Evolutionary conservation across 2,797 vertebrate genomes (phyloP).

Genomic region (Pithecia hirsuta): DNA sequence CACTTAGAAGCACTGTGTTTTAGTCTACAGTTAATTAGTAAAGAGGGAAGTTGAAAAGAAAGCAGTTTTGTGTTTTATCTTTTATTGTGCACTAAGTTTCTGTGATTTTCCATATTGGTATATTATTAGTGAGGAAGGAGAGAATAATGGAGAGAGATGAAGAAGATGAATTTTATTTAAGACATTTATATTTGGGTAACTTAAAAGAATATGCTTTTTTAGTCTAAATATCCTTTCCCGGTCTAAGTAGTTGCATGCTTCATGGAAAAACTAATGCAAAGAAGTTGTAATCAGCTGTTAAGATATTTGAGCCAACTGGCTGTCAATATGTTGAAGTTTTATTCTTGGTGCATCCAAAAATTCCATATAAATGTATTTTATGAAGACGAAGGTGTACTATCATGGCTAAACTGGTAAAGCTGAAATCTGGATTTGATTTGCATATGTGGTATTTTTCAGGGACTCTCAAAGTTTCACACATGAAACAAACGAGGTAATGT

Average conservation of each 20-base stretch:
- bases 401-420: not conserved
- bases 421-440: constrained; percentile 45
- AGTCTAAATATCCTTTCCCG: not conserved
- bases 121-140: constrained; percentile 23
- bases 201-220: not conserved
- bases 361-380: not conserved
- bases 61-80: constrained; percentile 48
- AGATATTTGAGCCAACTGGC: not conserved
- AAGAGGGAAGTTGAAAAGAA: constrained; percentile 1
- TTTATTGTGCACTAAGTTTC: constrained; percentile 17
- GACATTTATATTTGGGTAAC: not conserved
- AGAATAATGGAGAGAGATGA: not conserved
- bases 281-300: constrained; percentile 34
- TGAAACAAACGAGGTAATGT: constrained; percentile 75
- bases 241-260: not conserved
- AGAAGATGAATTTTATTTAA: constrained; percentile 40
- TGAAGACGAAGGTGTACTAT: not conserved
- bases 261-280: constrained; percentile 36
- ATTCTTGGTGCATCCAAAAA: not conserved
- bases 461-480: constrained; percentile 71
- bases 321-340: not conserved
- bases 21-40: not conserved
- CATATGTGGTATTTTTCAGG: constrained; percentile 58
- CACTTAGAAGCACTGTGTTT: not conserved
- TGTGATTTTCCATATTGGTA: not conserved